Evolutionary conservation across 2,888 invertebrate species (phyloP).

Genomic region (Thecocarcelia acutangulata): DNA sequence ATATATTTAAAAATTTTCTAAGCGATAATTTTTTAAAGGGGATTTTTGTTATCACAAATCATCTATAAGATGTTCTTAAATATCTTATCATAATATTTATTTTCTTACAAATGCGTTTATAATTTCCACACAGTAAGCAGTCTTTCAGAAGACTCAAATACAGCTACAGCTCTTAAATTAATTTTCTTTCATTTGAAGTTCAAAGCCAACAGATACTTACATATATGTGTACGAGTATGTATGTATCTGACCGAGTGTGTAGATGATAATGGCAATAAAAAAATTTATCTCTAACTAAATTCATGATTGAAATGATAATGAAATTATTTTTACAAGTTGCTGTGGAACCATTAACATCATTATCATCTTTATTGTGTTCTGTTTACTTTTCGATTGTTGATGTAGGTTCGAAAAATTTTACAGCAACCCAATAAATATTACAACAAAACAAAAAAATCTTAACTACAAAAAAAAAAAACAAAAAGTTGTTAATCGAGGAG

Average conservation of each 20-base stretch:
- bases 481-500: conserved; percentile 23
- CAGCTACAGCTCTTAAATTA: neutral
- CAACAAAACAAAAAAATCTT: conserved; percentile 9
- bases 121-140: neutral
- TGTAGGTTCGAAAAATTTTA: conserved; percentile 60
- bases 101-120: too few relatives aligned
- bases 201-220: conserved; percentile 64
- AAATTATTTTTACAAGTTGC: conserved; percentile 27
- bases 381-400: conserved; percentile 43
- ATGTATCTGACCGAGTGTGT: conserved; percentile 19
- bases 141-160: neutral
- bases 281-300: conserved; percentile 36
- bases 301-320: conserved; percentile 44
- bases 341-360: conserved; percentile 21
- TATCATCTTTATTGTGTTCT: conserved; percentile 22
- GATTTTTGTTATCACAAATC: too few relatives aligned
- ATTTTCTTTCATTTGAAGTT: conserved; percentile 65
- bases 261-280: neutral
- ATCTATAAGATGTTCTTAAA: too few relatives aligned
- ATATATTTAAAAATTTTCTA: too few relatives aligned
- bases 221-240: too few relatives aligned
- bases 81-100: too few relatives aligned
- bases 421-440: conserved; percentile 1
- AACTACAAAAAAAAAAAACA: neutral
- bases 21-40: too few relatives aligned